These are phyloP conservation scores for Argyresthia goedartella DNA, from an alignment of 2,888 invertebrate genomes.

Conservation along the genomic window DNA sequence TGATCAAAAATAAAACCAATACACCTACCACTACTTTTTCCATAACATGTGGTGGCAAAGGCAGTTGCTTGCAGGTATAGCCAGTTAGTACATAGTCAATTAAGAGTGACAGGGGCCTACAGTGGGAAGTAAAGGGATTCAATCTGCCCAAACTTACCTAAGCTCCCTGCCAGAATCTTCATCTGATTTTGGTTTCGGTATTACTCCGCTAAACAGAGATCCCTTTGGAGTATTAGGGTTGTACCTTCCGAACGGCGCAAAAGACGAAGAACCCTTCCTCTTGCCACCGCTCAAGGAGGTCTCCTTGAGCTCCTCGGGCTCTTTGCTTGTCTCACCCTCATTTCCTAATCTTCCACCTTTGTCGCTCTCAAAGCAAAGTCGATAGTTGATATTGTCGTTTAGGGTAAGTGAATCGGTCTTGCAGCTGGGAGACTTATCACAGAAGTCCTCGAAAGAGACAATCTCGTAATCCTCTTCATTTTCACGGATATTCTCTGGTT, in stretches of 20 bases:
- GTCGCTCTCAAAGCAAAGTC: conserved; percentile 55
- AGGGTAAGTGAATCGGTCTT: conserved; percentile 68
- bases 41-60: too few relatives aligned
- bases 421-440: conserved; percentile 62
- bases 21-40: too few relatives aligned
- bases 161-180: conserved; percentile 43
- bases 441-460: conserved; percentile 73
- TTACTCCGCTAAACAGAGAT: conserved; percentile 46
- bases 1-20: too few relatives aligned
- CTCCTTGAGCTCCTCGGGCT: conserved; percentile 40
- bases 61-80: too few relatives aligned
- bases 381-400: conserved; percentile 65
- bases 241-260: conserved; percentile 49
- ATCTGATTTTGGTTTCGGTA: conserved; percentile 42
- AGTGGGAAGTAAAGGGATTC: too few relatives aligned
- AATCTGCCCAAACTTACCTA: conserved; percentile 24
- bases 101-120: too few relatives aligned
- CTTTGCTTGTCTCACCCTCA: conserved; percentile 42
- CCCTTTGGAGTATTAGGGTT: conserved; percentile 30
- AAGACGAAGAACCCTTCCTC: conserved; percentile 37
- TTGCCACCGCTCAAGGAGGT: conserved; percentile 51
- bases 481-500: conserved; percentile 46
- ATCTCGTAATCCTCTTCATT: conserved; percentile 61
- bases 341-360: conserved; percentile 35
- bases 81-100: too few relatives aligned